Conservation (phyloP, 2,113 vertebrate genomes). For the Echinops telfairi region DNA sequence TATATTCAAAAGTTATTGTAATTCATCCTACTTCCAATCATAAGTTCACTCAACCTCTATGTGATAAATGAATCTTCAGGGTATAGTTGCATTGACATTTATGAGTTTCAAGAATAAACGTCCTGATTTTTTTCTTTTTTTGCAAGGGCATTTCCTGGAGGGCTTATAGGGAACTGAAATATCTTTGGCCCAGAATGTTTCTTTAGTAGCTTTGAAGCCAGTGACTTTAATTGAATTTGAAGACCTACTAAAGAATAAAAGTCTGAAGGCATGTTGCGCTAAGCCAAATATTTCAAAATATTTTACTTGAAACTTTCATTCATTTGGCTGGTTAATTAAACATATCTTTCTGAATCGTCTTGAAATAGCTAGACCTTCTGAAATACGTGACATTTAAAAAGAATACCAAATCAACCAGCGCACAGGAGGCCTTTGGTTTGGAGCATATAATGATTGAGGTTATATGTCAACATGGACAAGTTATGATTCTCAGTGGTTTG, state of each 20-base stretch:
- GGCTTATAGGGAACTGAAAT: constrained; percentile 67
- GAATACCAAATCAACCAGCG: constrained; percentile 67
- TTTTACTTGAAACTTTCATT: constrained; percentile 77
- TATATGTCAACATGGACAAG: neutral
- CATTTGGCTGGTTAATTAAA: constrained; percentile 75
- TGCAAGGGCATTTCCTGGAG: constrained; percentile 29
- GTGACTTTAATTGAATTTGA: constrained; percentile 77
- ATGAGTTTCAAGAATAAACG: constrained; percentile 76
- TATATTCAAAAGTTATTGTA: constrained; percentile 82
- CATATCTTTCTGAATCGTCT: constrained; percentile 41
- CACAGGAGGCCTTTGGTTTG: constrained; percentile 57
- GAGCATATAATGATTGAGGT: neutral
- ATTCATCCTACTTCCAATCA: constrained; percentile 78
- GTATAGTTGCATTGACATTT: constrained; percentile 73
- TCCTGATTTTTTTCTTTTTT: constrained; percentile 47
- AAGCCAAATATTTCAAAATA: constrained; percentile 73
- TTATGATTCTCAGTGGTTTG: neutral
- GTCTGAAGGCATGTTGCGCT: constrained; percentile 48
- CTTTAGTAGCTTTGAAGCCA: constrained; percentile 74
- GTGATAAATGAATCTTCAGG: constrained; percentile 80
- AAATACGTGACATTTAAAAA: constrained; percentile 69
- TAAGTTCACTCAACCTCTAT: constrained; percentile 68
- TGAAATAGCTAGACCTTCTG: constrained; percentile 55
- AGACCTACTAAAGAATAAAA: constrained; percentile 73
- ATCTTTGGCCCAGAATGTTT: constrained; percentile 56